These are phyloP conservation scores for Tetranychus cinnabarinus DNA, from an alignment of 1,140 invertebrate species.

Conservation along the genomic window DNA sequence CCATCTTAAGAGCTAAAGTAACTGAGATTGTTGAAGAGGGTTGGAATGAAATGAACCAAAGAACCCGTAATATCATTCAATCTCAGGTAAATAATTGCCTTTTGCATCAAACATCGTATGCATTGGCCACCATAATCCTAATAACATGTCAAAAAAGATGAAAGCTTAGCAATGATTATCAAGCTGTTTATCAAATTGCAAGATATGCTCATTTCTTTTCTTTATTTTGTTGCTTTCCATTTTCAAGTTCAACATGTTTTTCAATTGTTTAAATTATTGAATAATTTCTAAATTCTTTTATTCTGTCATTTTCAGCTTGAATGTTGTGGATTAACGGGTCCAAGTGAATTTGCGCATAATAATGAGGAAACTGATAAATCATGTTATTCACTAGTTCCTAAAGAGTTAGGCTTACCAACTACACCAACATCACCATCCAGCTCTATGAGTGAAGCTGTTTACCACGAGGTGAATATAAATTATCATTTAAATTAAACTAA, in stretches of 20 bases:
- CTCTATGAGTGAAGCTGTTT: not conserved
- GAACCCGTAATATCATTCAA: constrained; percentile 22
- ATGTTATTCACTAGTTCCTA: constrained; percentile 18
- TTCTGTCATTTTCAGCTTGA: constrained; percentile 17
- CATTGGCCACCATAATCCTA: no score
- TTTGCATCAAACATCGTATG: not conserved
- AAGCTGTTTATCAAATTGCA: no score
- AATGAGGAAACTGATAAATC: constrained; percentile 22
- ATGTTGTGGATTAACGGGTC: constrained; percentile 25
- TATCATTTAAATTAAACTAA: not conserved
- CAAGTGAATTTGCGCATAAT: constrained; percentile 23
- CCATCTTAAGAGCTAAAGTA: constrained; percentile 20
- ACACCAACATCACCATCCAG: not conserved
- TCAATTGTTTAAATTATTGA: no score
- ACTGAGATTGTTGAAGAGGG: constrained; percentile 21
- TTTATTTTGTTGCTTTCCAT: no score
- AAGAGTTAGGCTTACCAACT: constrained; percentile 10
- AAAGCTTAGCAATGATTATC: no score
- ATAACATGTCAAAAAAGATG: no score
- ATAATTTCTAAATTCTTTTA: not conserved
- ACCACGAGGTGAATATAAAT: not conserved
- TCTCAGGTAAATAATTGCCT: constrained; percentile 15
- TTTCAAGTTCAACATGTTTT: no score
- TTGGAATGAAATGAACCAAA: constrained; percentile 25
- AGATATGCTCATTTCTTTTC: no score